A percentile compares a stretch with the other conserved stretches of the same genome.
Evolutionary conservation across 2,797 vertebrate genomes (phyloP).

Genomic region (Aulostomus chinensis): DNA sequence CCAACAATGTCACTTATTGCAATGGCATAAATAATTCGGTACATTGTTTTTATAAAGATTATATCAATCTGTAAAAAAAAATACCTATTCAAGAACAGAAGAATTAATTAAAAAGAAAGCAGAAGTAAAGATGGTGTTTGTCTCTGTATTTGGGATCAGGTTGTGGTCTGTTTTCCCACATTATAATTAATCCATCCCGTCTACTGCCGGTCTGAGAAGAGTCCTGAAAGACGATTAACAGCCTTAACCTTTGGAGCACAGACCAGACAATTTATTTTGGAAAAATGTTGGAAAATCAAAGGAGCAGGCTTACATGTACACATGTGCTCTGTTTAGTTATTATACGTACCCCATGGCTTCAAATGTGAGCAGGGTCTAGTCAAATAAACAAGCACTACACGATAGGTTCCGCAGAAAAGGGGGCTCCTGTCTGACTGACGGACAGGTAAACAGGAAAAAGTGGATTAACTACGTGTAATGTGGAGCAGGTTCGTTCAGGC

Average conservation of each 20-base stretch:
- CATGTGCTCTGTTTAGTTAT: slow-evolving; percentile 36
- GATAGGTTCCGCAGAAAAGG: slow-evolving; percentile 41
- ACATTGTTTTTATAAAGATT: too few relatives aligned
- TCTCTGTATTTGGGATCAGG: slow-evolving; percentile 10
- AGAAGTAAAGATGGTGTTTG: not conserved
- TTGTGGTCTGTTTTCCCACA: slow-evolving; percentile 51
- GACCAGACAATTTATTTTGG: slow-evolving; percentile 37
- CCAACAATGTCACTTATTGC: slow-evolving; percentile 3
- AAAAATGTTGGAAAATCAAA: slow-evolving; percentile 19
- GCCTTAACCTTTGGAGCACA: slow-evolving; percentile 30
- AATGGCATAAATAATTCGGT: too few relatives aligned
- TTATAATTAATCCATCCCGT: slow-evolving; percentile 41
- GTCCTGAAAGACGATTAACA: slow-evolving; percentile 32
- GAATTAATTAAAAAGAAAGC: too few relatives aligned
- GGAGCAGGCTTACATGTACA: slow-evolving; percentile 13
- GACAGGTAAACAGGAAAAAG: slow-evolving; percentile 78
- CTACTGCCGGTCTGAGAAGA: slow-evolving; percentile 30
- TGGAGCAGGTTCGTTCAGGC: slow-evolving; percentile 38
- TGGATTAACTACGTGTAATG: slow-evolving; percentile 61
- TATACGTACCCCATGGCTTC: slow-evolving; percentile 25
- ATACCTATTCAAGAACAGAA: too few relatives aligned
- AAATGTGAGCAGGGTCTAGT: slow-evolving; percentile 35
- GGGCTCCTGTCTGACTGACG: slow-evolving; percentile 53
- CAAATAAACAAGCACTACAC: slow-evolving; percentile 61
- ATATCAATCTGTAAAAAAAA: too few relatives aligned